Evolutionary conservation across 1,140 invertebrate species (phyloP), one percentile per base, ranked within the genome.

Genomic region (Aphelenchoides besseyi): DNA sequence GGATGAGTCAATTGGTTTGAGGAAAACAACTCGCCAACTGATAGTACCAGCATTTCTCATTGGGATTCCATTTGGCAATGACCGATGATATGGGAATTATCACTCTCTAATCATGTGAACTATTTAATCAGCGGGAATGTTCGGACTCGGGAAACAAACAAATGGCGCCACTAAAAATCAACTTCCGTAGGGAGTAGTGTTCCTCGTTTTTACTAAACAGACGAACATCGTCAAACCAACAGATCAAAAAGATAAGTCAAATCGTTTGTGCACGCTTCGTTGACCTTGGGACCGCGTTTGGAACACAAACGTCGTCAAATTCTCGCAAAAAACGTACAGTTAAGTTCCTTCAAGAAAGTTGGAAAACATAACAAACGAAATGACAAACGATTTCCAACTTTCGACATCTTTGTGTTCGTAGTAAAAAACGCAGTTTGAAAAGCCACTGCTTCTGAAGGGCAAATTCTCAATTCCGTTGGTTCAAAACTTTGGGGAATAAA

Each of bases 241-340:
- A n/a, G n/a, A n/a, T n/a, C n/a, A n/a, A n/a, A 48, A 48, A 48
- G 41, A 48, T 48, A 48, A 48, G 12, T 48, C 41, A 23, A 48
- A 23, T 23, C 41, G 41, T 48, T 48, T n/a, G n/a, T n/a, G n/a
- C n/a, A n/a, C 41, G 41, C 41, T 48, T 48, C 41, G 12, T 48
- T 48, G 12, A 23, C n/a, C n/a, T n/a, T n/a, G n/a, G n/a, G 41
- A 12, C 23, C 41, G 41, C 23, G 12, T 23, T 48, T 48, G 41
- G 23, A 23, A 12, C 12, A 23, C 41, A 23, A 23, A 48, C 12
- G 41, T 23, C 41, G 41, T 12, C 41, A 23, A 23, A 48, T 16
- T 48, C 41, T 48, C 41, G 41, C 12, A 48, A 48, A 23, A 48
- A 48, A 48, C 41, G 41, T 48, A 48, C 41, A 48, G 41, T 48